phyloP scores from a whole-genome alignment of 2,888 invertebrate genomes.

The Anagyrus pseudococci region DNA sequence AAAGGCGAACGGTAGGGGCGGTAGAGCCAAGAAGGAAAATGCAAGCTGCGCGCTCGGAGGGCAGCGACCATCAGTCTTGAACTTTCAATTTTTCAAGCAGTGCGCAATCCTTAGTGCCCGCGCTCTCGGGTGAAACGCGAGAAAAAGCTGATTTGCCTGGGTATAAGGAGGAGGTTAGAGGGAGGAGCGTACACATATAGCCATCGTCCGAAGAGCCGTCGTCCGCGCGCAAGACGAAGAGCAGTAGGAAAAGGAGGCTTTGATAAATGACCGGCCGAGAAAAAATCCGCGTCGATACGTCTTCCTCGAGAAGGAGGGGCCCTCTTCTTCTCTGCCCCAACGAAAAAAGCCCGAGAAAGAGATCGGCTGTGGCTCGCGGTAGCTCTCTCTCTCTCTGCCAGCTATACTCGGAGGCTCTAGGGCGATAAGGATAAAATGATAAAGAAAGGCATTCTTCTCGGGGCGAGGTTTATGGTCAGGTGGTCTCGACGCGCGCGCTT shows the following conservation, averaged over 20 bases:
- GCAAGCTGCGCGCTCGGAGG: too few relatives aligned
- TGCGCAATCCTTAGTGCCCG: background rate
- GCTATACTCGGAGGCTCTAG: background rate
- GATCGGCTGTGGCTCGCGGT: too few relatives aligned
- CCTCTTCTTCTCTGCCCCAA: slow-evolving; percentile 38
- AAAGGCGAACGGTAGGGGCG: too few relatives aligned
- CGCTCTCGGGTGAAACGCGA: slow-evolving; percentile 23
- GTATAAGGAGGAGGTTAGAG: too few relatives aligned
- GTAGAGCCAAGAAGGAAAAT: too few relatives aligned
- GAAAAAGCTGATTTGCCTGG: slow-evolving; percentile 25
- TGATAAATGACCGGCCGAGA: slow-evolving; percentile 57
- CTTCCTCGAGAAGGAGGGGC: slow-evolving; percentile 53
- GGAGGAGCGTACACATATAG: too few relatives aligned
- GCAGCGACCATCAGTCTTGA: too few relatives aligned
- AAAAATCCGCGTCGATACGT: slow-evolving; percentile 59
- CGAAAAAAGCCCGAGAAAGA: background rate
- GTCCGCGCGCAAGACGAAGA: slow-evolving; percentile 16
- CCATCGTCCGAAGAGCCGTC: background rate
- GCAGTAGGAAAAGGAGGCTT: slow-evolving; percentile 48
- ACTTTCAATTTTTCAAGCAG: slow-evolving; percentile 29
- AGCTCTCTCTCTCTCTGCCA: slow-evolving; percentile 34
- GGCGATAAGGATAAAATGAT: slow-evolving; percentile 38
- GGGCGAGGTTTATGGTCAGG: slow-evolving; percentile 21
- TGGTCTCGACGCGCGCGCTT: background rate
- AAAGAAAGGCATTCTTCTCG: slow-evolving; percentile 31